A percentile compares a stretch with the other conserved stretches of the same genome.
Evolutionary conservation across 1,140 invertebrate species (phyloP).

Genomic region (Dufourea novaeangliae): DNA sequence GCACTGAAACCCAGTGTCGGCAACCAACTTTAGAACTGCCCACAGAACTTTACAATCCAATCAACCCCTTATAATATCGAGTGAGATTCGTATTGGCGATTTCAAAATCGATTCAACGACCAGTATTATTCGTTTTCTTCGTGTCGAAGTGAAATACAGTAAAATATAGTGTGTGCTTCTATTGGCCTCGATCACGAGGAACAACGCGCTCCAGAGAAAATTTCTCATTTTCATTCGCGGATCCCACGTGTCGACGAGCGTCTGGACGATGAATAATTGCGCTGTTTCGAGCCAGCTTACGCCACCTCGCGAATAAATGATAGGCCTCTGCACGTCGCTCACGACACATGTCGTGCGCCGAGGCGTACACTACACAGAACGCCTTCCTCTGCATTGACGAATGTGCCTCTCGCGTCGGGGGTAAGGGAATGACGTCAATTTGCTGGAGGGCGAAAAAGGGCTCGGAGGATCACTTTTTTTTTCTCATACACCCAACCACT

Average conservation of each 20-base stretch:
- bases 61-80: too few species aligned
- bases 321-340: background rate
- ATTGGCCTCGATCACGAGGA: background rate
- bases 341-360: conserved; percentile 24
- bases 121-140: too few species aligned
- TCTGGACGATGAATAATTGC: conserved; percentile 33
- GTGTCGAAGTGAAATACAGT: background rate
- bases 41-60: background rate
- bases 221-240: conserved; percentile 5
- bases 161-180: too few species aligned
- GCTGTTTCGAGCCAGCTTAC: conserved; percentile 17
- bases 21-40: background rate
- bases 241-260: background rate
- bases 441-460: conserved; percentile 36
- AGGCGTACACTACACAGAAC: conserved; percentile 11
- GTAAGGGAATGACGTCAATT: conserved; percentile 33
- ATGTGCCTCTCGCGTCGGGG: conserved; percentile 15
- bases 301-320: conserved; percentile 34
- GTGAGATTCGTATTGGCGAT: too few species aligned
- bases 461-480: conserved; percentile 25
- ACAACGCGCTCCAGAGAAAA: background rate
- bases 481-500: background rate
- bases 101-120: too few species aligned
- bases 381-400: conserved; percentile 22
- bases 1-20: background rate